Base-by-base conservation (phyloP, 2,888 invertebrate genomes). In the Rhagium mordax region DNA sequence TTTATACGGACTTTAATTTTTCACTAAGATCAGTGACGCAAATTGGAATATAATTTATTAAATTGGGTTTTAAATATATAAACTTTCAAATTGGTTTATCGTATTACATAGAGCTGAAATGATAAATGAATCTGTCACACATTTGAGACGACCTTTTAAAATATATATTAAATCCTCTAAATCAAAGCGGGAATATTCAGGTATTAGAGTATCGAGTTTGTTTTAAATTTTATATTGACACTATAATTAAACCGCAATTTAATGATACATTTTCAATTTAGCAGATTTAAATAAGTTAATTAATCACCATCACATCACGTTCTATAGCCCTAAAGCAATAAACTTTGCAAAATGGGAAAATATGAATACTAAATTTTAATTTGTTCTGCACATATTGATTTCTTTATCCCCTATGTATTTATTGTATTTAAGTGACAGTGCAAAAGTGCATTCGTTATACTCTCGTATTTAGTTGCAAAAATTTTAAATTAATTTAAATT, bases 251-350 rank as follows among this genome's bases (percentile, higher is more conserved):
- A 55, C 21, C 55, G 20, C 20, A 51, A 21, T 24, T 55, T 24
- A 55, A 55, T 21, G 55, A 55, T 55, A 55, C 55, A 59, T 59
- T 29, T 59, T 59, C 59, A 59, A 59, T 59, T 59, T 59, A 18
- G 20, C 47, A 41, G 18, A 61, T 61, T 61, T 41, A 61, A 61
- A 47, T 47, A 61, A 61, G 33, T 47, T 41, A 41, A 61, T 61
- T 61, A 47, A 47, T 60, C 41, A 20, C 41, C 41, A 60, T n/a
- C 41, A 13, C 10, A 18, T 61, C 47, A n/a, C 13, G 47, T 61
- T 41, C 47, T 47, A 21, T 20, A 61, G 33, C 21, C 0, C 21
- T 3, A 61, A 61, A 61, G 61, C 61, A 61, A 61, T 61, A 41
- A 61, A 61, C 47, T 41, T n/a, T 41, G 47, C 41, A 41, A 47